Conservation (phyloP, 2,113 vertebrate species). For the Odocoileus virginianus region DNA sequence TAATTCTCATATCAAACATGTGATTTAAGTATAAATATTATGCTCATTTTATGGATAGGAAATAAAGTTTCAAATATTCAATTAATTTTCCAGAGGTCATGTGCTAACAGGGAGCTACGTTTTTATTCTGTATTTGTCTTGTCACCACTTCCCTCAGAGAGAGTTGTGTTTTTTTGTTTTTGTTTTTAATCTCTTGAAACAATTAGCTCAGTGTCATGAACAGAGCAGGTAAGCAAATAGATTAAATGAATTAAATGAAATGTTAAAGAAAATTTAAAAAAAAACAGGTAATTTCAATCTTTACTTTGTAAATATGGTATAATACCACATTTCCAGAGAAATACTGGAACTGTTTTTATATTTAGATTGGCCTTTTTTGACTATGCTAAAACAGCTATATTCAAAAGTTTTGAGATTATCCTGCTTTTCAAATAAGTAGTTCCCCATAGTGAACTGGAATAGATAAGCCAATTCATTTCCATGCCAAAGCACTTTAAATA, state of each 20-base stretch:
- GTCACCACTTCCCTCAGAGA: not conserved
- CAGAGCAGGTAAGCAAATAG: not conserved
- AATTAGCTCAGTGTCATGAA: not conserved
- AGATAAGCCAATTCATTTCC: not conserved
- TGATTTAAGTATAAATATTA: not conserved
- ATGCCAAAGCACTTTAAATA: not conserved
- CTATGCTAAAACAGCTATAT: not conserved
- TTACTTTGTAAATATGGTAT: not conserved
- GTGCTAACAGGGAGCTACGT: not conserved
- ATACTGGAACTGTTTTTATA: not conserved
- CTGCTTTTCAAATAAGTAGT: not conserved
- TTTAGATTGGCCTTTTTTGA: not conserved
- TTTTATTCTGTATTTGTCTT: not conserved
- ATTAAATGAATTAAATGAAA: not conserved
- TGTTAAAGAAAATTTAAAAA: not conserved
- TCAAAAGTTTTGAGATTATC: not conserved
- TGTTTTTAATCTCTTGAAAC: not conserved
- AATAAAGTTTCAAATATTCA: not conserved
- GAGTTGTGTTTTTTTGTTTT: not conserved
- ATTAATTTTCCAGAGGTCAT: not conserved
- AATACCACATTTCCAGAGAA: not conserved
- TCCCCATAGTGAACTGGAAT: not conserved
- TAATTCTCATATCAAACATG: not conserved
- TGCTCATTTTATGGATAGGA: not conserved
- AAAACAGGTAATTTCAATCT: not conserved